Evolutionary conservation across 2,888 invertebrate genomes (phyloP).

Genomic region (Ophion costatus): DNA sequence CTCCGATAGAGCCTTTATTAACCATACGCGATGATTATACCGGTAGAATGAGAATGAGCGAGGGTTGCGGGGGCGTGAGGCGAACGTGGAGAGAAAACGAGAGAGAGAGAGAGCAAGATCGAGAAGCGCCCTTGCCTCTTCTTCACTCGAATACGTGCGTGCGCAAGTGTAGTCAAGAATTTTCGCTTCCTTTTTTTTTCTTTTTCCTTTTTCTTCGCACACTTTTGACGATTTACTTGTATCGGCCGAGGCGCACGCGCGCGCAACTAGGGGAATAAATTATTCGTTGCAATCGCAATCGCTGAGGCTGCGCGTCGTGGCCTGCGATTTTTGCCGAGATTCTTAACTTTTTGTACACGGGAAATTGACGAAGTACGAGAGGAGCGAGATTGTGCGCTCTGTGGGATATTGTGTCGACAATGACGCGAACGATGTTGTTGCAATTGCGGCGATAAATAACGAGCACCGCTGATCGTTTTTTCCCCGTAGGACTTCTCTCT

Average conservation of each 20-base stretch:
- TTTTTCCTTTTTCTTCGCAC: slow-evolving; percentile 10
- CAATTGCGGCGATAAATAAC: slow-evolving; percentile 47
- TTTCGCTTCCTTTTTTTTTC: background rate
- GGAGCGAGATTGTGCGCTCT: background rate
- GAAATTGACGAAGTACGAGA: background rate
- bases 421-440: slow-evolving; percentile 29
- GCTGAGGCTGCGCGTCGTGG: slow-evolving; percentile 66
- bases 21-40: slow-evolving; percentile 77
- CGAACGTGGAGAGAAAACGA: background rate
- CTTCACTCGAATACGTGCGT: slow-evolving; percentile 30
- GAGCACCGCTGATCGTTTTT: background rate
- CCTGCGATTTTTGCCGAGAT: background rate
- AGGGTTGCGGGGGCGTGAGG: slow-evolving; percentile 1
- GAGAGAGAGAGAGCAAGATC: slow-evolving; percentile 41
- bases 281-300: slow-evolving; percentile 39
- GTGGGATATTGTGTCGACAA: slow-evolving; percentile 22
- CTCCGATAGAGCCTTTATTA: slow-evolving; percentile 80
- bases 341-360: background rate
- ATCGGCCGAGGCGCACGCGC: too few species aligned
- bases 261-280: slow-evolving; percentile 12
- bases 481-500: background rate
- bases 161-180: slow-evolving; percentile 14
- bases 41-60: slow-evolving; percentile 67
- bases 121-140: slow-evolving; percentile 35
- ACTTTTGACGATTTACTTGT: too few species aligned